Evolutionary conservation across 2,797 vertebrate species (phyloP), one percentile per base, ranked within the genome.

Genomic region (Lophotriccus pileatus): DNA sequence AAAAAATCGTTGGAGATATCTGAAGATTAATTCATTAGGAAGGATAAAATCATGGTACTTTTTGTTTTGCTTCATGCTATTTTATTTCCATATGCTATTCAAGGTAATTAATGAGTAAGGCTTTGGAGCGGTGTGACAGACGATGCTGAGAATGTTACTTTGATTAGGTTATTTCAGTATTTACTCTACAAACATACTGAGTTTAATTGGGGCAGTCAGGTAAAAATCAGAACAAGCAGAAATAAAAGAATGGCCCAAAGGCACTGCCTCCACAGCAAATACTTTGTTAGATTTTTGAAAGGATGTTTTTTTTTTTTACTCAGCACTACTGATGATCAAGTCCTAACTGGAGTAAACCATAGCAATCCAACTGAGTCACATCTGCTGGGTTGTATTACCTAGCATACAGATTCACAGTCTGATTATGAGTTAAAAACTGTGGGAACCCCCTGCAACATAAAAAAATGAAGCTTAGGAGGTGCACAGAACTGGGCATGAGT

Each of bases 21-120:
- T 77, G 53, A 95, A 86, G 55, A 56, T 14, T 91, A 94, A 92
- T 77, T 95, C 84, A 90, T 84, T 69, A 72, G n/a, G 58, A 91
- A 90, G 79, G 78, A 63, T 95, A 76, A 92, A 96, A 73, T 55
- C n/a, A 25, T 37, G 28, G n/a, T 75, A 10, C 23, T 39, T 95
- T 82, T 95, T 96, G 66, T 63, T 89, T 87, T 23, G 25, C 66
- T 70, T 90, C 55, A 22, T 83, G 79, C 75, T 92, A 63, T 87
- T 95, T 96, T 87, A 93, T 90, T 89, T 96, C 79, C 63, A 44
- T 80, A 27, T 78, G 41, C n/a, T 89, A 2, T 59, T 60, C 67
- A 52, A 66, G 24, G 39, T 58, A 59, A 90, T 78, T 74, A 82
- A 72, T 14, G 25, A 58, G 50, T 46, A 60, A 92, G 47, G 47